phyloP scores from a whole-genome alignment of 1,140 invertebrate genomes.

The Paraescarpia echinospica region DNA sequence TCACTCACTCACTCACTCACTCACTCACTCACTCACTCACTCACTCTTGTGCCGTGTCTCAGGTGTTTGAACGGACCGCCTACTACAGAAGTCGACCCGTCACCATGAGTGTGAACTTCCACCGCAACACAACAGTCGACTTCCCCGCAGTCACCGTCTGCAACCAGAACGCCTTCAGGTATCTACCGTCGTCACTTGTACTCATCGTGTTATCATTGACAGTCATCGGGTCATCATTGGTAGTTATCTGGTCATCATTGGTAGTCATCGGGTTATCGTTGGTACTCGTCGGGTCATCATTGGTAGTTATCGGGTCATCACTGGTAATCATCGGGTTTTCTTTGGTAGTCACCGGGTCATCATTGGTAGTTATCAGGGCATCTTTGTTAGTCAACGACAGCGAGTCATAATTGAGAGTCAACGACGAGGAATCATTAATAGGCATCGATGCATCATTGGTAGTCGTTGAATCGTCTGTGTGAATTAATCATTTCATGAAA shows the following conservation, averaged over 20 bases:
- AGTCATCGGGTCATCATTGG: not conserved
- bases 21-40: not conserved
- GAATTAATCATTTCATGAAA: too few relatives aligned
- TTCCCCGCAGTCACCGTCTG: slow-evolving; percentile 27
- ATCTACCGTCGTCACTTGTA: not conserved
- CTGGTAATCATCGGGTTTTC: too few relatives aligned
- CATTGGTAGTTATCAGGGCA: too few relatives aligned
- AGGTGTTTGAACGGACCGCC: not conserved
- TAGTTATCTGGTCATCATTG: not conserved
- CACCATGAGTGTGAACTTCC: slow-evolving; percentile 16
- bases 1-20: not conserved
- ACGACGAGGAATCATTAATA: too few relatives aligned
- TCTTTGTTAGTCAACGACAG: too few relatives aligned
- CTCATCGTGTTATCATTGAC: not conserved
- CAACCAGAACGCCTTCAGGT: slow-evolving; percentile 27
- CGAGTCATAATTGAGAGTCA: too few relatives aligned
- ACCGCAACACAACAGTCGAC: slow-evolving; percentile 10
- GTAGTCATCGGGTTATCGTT: not conserved
- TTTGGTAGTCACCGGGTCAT: too few relatives aligned
- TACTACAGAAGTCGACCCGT: slow-evolving; percentile 11
- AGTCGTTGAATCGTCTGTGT: too few relatives aligned
- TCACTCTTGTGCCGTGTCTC: not conserved
- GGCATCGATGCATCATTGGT: too few relatives aligned
- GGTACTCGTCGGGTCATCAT: too few relatives aligned
- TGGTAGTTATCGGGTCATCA: too few relatives aligned